Evolutionary conservation across 2,888 invertebrate genomes (phyloP).

Genomic region (Thera obeliscata): DNA sequence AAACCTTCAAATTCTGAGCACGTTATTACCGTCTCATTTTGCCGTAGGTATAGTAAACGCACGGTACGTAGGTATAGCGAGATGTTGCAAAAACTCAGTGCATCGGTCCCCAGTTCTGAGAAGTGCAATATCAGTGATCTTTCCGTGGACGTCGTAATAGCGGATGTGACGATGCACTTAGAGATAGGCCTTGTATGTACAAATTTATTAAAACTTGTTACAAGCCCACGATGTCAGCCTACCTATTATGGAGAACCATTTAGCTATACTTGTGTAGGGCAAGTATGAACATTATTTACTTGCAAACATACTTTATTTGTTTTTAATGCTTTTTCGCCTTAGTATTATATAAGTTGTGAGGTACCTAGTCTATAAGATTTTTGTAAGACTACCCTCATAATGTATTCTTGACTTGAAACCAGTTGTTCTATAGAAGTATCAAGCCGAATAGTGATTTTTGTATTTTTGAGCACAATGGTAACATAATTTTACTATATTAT

Average conservation of each 20-base stretch:
- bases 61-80: slow-evolving; percentile 13
- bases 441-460: no score
- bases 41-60: slow-evolving; percentile 5
- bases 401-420: no score
- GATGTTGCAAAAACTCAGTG: slow-evolving; percentile 50
- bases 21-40: slow-evolving; percentile 19
- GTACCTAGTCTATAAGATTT: no score
- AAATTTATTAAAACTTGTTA: slow-evolving; percentile 6
- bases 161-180: slow-evolving; percentile 72
- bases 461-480: no score
- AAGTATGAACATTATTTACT: background rate
- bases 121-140: slow-evolving; percentile 76
- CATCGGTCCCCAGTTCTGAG: slow-evolving; percentile 68
- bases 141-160: slow-evolving; percentile 59
- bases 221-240: background rate
- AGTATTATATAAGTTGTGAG: no score
- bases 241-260: background rate
- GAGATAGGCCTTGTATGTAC: slow-evolving; percentile 53
- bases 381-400: no score
- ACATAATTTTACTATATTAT: no score
- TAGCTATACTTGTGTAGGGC: background rate
- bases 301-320: background rate
- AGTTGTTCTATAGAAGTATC: no score
- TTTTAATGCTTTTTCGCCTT: background rate
- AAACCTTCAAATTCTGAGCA: slow-evolving; percentile 22